Conservation (phyloP, 2,113 vertebrate species). For the Hydrolagus affinis region DNA sequence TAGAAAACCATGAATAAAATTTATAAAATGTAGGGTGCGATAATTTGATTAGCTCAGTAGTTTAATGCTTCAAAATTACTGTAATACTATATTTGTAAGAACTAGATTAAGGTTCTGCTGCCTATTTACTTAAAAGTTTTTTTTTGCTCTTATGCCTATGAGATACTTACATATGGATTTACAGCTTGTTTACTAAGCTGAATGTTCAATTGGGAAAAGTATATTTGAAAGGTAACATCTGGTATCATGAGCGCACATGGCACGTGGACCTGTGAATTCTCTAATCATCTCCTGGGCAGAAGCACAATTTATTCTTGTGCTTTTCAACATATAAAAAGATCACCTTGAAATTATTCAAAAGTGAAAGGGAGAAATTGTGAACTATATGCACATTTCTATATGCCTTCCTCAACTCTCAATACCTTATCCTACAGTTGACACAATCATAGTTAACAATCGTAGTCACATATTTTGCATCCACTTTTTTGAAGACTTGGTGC, state of each 20-base stretch:
- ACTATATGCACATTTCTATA: background rate
- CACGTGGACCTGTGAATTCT: background rate
- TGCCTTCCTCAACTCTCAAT: background rate
- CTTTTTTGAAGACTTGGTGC: background rate
- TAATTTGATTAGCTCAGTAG: background rate
- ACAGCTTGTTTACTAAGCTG: background rate
- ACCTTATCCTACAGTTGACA: background rate
- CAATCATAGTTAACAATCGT: background rate
- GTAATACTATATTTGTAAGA: background rate
- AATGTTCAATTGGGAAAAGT: background rate
- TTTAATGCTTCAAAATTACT: background rate
- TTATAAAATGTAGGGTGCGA: background rate
- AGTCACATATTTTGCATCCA: background rate
- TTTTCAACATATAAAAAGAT: too few relatives aligned
- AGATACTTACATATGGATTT: background rate
- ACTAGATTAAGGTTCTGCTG: background rate
- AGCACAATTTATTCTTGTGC: background rate
- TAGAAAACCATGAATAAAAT: background rate
- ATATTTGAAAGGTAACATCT: background rate
- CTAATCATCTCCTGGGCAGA: too few relatives aligned
- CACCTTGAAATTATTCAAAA: background rate
- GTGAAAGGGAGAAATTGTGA: background rate
- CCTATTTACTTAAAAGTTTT: background rate
- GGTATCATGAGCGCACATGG: too few relatives aligned
- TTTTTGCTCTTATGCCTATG: background rate